Conservation (phyloP, 1,140 invertebrate species). For the Maconellicoccus hirsutus region DNA sequence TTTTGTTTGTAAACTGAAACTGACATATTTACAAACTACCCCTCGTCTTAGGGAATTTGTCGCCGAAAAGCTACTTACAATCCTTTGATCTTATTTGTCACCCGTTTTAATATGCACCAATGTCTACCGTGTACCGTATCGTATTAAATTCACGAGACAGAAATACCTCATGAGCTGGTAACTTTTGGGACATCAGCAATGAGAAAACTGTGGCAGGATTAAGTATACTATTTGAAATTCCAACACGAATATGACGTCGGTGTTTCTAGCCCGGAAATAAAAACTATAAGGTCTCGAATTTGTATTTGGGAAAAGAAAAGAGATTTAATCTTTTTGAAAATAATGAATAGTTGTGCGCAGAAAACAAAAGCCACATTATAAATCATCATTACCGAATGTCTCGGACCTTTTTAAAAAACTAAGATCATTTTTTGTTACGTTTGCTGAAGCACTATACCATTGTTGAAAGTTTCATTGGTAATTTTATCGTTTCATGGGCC, state of each 20-base stretch:
- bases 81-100: neutral
- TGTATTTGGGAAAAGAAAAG: neutral
- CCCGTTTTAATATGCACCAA: neutral
- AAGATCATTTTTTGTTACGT: neutral
- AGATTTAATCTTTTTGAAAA: neutral
- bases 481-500: neutral
- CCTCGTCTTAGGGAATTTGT: neutral
- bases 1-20: neutral
- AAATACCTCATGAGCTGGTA: no score
- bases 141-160: no score
- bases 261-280: no score
- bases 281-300: no score
- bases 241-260: no score
- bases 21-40: neutral
- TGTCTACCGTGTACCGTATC: neutral
- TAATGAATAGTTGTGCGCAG: neutral
- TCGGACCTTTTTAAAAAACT: neutral
- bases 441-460: neutral
- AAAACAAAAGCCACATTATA: slow-evolving; percentile 5
- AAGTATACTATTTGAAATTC: no score
- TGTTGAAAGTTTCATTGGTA: neutral
- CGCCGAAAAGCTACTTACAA: neutral
- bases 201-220: no score
- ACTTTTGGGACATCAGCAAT: no score
- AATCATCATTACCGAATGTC: neutral